A percentile compares a stretch with the other conserved stretches of the same genome.
phyloP scores from a whole-genome alignment of 2,888 invertebrate genomes.

The Lithophane ornitopus region DNA sequence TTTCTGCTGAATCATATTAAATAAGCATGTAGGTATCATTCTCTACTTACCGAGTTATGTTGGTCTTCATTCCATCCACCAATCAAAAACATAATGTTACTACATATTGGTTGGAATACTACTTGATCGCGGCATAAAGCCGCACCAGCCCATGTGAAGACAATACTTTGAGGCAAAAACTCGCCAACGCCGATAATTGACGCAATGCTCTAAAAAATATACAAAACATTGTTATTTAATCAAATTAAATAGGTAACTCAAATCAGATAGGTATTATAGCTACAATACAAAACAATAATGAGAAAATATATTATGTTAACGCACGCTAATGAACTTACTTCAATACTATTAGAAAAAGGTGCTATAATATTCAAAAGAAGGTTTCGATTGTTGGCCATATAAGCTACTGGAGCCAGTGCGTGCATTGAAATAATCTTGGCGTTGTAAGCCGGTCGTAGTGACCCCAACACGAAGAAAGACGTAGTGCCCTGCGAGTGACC shows the following conservation, averaged over 20 bases:
- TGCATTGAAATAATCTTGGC: constrained; percentile 92
- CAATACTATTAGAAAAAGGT: constrained; percentile 80
- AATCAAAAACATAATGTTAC: constrained; percentile 92
- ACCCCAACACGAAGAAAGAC: constrained; percentile 89
- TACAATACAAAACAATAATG: neutral
- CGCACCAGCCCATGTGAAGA: constrained; percentile 88
- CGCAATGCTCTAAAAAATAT: constrained; percentile 66
- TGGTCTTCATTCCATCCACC: constrained; percentile 91
- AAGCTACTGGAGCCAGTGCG: constrained; percentile 93
- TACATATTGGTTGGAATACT: constrained; percentile 91
- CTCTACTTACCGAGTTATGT: constrained; percentile 59
- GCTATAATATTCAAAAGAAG: constrained; percentile 86
- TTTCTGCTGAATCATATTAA: constrained; percentile 1
- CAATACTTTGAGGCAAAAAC: constrained; percentile 91
- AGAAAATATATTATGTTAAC: neutral
- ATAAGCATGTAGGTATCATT: neutral
- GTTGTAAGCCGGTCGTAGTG: too few relatives aligned
- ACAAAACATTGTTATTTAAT: neutral
- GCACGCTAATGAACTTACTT: constrained; percentile 75
- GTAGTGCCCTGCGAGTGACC: constrained; percentile 95
- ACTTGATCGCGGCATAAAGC: constrained; percentile 90
- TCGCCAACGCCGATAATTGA: constrained; percentile 90
- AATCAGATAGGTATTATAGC: neutral
- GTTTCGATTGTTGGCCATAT: constrained; percentile 90
- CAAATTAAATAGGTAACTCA: neutral